Evolutionary conservation across 2,888 invertebrate genomes (phyloP).

Genomic region (Schrankia costaestrigalis): DNA sequence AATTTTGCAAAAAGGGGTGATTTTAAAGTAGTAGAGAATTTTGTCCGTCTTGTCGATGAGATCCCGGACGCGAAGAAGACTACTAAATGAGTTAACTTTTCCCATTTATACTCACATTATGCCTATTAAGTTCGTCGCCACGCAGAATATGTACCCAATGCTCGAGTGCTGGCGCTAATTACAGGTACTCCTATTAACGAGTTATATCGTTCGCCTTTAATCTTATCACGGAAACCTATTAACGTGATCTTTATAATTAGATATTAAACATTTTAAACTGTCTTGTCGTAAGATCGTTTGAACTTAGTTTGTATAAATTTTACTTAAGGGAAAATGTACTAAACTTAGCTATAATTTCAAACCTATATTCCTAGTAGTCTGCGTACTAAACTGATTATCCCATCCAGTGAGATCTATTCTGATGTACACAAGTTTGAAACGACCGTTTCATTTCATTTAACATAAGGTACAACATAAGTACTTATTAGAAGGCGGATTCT

Average conservation of each 20-base stretch:
- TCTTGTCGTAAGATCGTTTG: conserved; percentile 10
- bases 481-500: no score
- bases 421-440: no score
- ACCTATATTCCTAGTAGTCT: no score
- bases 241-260: conserved; percentile 34
- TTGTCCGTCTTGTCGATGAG: conserved; percentile 44
- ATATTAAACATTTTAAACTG: conserved; percentile 19
- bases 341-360: no score
- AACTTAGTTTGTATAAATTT: conserved; percentile 9
- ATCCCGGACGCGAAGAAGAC: conserved; percentile 49
- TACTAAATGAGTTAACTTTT: conserved; percentile 71
- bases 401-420: no score
- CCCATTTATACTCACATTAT: conserved; percentile 74
- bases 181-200: conserved; percentile 65
- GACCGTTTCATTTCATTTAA: no score
- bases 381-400: no score
- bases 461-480: no score
- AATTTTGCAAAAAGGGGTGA: conserved; percentile 68
- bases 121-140: conserved; percentile 67
- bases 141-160: conserved; percentile 61
- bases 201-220: conserved; percentile 52
- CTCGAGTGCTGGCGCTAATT: conserved; percentile 59
- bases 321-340: conserved; percentile 4
- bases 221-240: conserved; percentile 48
- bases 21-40: conserved; percentile 59